Evolutionary conservation across 2,797 vertebrate species (phyloP).

Genomic region (Huso huso): DNA sequence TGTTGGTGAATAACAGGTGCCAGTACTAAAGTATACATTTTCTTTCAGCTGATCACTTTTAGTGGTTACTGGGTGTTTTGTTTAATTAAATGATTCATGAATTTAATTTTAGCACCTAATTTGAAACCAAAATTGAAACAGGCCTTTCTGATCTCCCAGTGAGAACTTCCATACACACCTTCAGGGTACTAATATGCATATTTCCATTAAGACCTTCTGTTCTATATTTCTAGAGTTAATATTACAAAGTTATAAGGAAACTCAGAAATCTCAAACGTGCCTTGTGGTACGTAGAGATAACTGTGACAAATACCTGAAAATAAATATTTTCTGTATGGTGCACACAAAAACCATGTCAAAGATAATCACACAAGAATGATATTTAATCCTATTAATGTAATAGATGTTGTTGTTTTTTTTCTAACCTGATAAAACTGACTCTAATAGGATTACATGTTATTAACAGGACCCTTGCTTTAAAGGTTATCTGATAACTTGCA

Average conservation of each 20-base stretch:
- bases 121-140: constrained; percentile 36
- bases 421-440: constrained; percentile 33
- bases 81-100: constrained; percentile 41
- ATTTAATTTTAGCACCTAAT: constrained; percentile 33
- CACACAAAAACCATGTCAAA: too few relatives aligned
- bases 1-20: background rate
- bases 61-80: constrained; percentile 25
- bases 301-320: too few relatives aligned
- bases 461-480: constrained; percentile 31
- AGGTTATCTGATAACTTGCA: constrained; percentile 46
- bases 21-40: background rate
- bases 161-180: constrained; percentile 40
- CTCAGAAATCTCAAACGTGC: too few relatives aligned
- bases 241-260: too few relatives aligned
- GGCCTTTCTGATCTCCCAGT: constrained; percentile 38
- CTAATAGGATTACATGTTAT: constrained; percentile 32
- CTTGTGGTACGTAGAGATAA: too few relatives aligned
- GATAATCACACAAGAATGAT: background rate
- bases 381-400: constrained; percentile 4
- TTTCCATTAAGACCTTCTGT: constrained; percentile 34
- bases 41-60: background rate
- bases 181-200: constrained; percentile 39
- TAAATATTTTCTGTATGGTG: too few relatives aligned
- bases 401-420: constrained; percentile 13
- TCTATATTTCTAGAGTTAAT: too few relatives aligned